These are phyloP conservation scores for Cepaea nemoralis DNA, from an alignment of 1,140 invertebrate species.

Conservation along the genomic window DNA sequence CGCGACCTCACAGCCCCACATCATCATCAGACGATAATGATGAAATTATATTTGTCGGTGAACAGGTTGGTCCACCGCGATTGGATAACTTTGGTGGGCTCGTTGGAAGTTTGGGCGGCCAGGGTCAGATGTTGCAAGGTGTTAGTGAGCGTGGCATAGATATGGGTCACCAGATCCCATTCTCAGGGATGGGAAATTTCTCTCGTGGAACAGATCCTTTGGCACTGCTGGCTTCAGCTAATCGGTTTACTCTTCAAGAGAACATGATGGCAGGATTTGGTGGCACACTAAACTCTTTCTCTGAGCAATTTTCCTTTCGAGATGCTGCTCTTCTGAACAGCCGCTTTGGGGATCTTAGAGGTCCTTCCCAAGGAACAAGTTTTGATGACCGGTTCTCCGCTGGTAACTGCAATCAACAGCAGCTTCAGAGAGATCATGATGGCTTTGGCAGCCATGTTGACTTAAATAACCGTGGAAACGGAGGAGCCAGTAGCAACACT, in stretches of 20 bases:
- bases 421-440: conserved; percentile 37
- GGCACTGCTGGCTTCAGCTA: conserved; percentile 33
- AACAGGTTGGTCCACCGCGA: conserved; percentile 28
- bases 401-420: conserved; percentile 17
- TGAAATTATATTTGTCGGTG: conserved; percentile 40
- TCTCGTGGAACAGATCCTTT: conserved; percentile 35
- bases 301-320: conserved; percentile 34
- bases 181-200: conserved; percentile 38
- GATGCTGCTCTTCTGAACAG: conserved; percentile 41
- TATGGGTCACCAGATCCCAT: conserved; percentile 33
- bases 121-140: conserved; percentile 37
- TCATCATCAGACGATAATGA: conserved; percentile 44
- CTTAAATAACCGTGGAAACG: not conserved
- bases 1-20: conserved; percentile 32
- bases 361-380: conserved; percentile 10
- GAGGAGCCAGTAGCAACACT: not conserved
- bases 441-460: conserved; percentile 25
- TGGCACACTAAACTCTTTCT: conserved; percentile 31
- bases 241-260: conserved; percentile 34
- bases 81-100: conserved; percentile 31
- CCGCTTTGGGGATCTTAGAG: conserved; percentile 39
- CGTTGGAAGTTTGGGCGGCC: conserved; percentile 27
- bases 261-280: conserved; percentile 38
- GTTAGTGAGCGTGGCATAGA: conserved; percentile 7
- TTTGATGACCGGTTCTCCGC: conserved; percentile 34